phyloP scores from a whole-genome alignment of 2,113 vertebrate genomes.

The Tichodroma muraria region DNA sequence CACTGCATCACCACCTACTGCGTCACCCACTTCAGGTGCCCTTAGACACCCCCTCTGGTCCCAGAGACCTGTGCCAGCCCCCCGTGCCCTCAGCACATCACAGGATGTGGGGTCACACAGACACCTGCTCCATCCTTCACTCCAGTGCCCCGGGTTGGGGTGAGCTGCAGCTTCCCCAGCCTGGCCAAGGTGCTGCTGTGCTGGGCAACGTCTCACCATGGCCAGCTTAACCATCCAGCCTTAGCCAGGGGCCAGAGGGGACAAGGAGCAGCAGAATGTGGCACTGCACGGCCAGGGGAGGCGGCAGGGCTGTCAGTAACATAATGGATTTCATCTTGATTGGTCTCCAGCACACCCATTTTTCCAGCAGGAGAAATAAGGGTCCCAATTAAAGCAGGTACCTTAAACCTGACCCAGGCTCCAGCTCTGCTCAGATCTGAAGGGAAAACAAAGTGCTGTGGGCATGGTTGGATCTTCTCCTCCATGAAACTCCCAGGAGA shows the following conservation, averaged over 20 bases:
- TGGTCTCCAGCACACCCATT: neutral
- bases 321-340: accelerated
- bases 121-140: accelerated
- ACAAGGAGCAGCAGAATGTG: accelerated
- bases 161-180: neutral
- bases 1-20: neutral
- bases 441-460: neutral
- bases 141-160: accelerated
- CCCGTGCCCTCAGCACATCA: neutral
- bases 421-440: neutral
- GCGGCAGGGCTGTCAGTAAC: neutral
- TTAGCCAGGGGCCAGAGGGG: neutral
- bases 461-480: neutral
- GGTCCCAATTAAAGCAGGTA: neutral
- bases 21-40: neutral
- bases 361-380: neutral
- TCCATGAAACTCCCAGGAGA: neutral
- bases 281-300: accelerated
- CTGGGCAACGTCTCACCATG: accelerated
- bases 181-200: accelerated
- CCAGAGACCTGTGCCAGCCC: neutral
- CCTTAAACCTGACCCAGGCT: neutral
- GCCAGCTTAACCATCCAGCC: accelerated
- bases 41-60: neutral
- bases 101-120: neutral